phyloP scores from a whole-genome alignment of 2,888 invertebrate genomes.

The Sepioteuthis lessoniana region DNA sequence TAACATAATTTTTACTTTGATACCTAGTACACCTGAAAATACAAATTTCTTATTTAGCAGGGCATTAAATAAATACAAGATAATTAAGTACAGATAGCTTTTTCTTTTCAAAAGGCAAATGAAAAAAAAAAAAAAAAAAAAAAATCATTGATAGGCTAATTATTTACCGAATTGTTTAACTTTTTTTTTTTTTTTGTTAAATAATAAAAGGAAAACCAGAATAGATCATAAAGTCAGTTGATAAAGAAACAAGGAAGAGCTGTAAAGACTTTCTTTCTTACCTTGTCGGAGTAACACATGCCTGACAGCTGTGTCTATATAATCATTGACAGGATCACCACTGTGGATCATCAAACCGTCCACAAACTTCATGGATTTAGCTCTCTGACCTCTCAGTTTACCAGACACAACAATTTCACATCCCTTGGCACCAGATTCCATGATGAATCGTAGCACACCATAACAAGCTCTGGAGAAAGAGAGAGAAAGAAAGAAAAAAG shows the following conservation, averaged over 20 bases:
- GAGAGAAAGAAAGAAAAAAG: background rate
- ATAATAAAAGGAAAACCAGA: background rate
- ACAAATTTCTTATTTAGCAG: background rate
- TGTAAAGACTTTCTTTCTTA: slow-evolving; percentile 69
- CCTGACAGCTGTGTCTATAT: slow-evolving; percentile 97
- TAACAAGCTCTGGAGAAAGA: slow-evolving; percentile 87
- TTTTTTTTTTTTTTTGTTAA: background rate
- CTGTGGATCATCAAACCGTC: slow-evolving; percentile 99
- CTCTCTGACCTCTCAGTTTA: slow-evolving; percentile 98
- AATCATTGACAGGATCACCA: slow-evolving; percentile 98
- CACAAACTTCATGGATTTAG: slow-evolving; percentile 99
- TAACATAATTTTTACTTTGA: slow-evolving; percentile 98
- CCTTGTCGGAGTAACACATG: slow-evolving; percentile 98
- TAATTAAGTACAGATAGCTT: background rate
- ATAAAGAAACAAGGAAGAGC: background rate
- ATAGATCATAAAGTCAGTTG: background rate
- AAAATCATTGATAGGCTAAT: no score
- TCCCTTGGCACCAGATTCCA: slow-evolving; percentile 97
- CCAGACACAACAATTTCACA: slow-evolving; percentile 99
- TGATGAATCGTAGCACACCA: slow-evolving; percentile 98
- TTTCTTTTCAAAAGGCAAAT: no score
- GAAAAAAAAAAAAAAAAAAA: no score
- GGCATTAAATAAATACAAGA: no score
- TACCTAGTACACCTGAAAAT: slow-evolving; percentile 80
- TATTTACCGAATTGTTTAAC: background rate